Evolutionary conservation across 2,797 vertebrate species (phyloP), one percentile per base, ranked within the genome.

Genomic region (Urophycis tenuis): DNA sequence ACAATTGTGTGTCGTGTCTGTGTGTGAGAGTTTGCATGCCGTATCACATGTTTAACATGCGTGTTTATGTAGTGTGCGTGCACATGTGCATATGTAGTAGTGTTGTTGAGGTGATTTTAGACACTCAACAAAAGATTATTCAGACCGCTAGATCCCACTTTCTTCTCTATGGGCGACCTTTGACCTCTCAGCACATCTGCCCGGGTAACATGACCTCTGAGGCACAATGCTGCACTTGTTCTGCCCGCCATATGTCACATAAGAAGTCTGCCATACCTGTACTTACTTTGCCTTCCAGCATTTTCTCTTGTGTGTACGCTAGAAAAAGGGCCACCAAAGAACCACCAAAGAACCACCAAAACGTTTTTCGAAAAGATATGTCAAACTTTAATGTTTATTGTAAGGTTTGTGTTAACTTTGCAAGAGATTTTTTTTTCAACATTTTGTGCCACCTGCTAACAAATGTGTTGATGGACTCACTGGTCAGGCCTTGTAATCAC

Each of bases 201-300:
- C 79, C 15, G n/a, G 53, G 86, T 79, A 87, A 86, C 78, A 76
- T 78, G 75, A 85, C 79, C 81, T 70, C 15, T 67, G 32, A 82
- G 31, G 45, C 74, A 79, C 81, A 87, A 81, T 83, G 81, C 67
- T 34, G 70, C 78, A 73, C 78, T 71, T 33, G 69, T 71, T 31
- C 69, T 33, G 15, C 29, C 5, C 81, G 71, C 79, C 53, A 77
- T 81, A 78, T 81, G 79, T 41, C 17, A 25, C 30, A 32, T 34
- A 72, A 29, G 72, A 4, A 25, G 72, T 12, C 25, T 5, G 17
- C 10, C 60, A 29, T 8, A 49, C 41, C 14, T 49, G 41, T 2
- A 17, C 41, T 49, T 2, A 19, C 41, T 17, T 17, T 19, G 41
- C 19, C 41, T 49, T 49, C 41, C 15, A 19, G 41, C 5, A 19